Percentiles rank a stretch among this genome's conserved stretches.
Evolutionary conservation across 2,888 invertebrate species (phyloP).

Genomic region (Piscicola geometra): DNA sequence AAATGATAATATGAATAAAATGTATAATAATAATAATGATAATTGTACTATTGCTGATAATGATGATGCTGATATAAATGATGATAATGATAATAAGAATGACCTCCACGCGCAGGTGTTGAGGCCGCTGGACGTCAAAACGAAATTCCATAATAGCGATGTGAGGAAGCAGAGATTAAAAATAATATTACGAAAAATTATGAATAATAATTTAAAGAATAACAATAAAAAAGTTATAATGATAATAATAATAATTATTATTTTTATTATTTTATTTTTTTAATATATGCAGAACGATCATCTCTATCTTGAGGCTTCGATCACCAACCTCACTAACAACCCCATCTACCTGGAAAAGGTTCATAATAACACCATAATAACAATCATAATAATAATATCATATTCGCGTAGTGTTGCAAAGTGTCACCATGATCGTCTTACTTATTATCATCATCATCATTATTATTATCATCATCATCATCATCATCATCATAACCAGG

Average conservation of each 20-base stretch:
- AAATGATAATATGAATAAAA: too few species aligned
- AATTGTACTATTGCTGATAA: background rate
- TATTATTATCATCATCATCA: too few species aligned
- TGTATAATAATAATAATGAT: too few species aligned
- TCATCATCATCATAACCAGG: background rate
- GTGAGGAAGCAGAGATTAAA: slow-evolving; percentile 58
- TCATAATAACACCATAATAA: too few species aligned
- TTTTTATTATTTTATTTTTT: background rate
- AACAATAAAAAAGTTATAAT: background rate
- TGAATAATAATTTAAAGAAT: background rate
- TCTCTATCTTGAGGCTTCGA: slow-evolving; percentile 70
- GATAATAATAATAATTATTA: too few species aligned
- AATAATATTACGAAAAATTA: too few species aligned
- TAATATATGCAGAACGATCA: slow-evolving; percentile 62
- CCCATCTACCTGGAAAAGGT: slow-evolving; percentile 92
- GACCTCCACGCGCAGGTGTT: slow-evolving; percentile 67
- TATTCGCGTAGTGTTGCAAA: too few species aligned
- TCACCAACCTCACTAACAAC: slow-evolving; percentile 87
- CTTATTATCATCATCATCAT: too few species aligned
- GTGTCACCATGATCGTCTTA: too few species aligned
- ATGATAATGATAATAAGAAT: background rate
- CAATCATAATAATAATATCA: too few species aligned
- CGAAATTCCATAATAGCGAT: slow-evolving; percentile 93
- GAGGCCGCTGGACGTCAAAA: slow-evolving; percentile 95
- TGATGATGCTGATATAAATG: background rate